Conservation (phyloP, 2,113 vertebrate species). For the Fulica atra region DNA sequence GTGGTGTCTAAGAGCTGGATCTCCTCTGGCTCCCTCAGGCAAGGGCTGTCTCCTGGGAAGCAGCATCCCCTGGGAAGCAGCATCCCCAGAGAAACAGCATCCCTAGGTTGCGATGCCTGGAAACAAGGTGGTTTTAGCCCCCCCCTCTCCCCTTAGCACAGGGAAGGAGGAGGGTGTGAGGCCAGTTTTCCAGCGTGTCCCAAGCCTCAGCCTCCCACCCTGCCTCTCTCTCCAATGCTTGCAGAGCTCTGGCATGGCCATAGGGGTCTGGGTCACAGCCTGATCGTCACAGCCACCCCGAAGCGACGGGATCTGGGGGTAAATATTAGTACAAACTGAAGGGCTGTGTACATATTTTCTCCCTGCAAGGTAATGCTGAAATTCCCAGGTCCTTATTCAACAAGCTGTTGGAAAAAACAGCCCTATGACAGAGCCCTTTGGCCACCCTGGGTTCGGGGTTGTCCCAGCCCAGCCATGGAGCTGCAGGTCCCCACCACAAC, state of each 20-base stretch:
- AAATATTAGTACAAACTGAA: background rate
- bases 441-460: background rate
- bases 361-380: constrained; percentile 25
- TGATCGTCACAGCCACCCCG: background rate
- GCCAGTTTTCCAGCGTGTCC: rapidly evolving
- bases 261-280: rapidly evolving
- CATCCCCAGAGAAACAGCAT: background rate
- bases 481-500: background rate
- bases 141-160: rapidly evolving
- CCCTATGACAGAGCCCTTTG: background rate
- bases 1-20: background rate
- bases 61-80: background rate
- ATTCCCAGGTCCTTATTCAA: background rate
- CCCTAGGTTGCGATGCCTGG: background rate
- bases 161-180: background rate
- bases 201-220: background rate
- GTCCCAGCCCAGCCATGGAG: background rate
- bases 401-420: background rate
- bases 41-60: background rate
- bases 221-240: background rate
- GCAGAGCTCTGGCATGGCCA: background rate
- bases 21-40: rapidly evolving
- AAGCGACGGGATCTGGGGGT: background rate
- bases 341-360: constrained; percentile 12
- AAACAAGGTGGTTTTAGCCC: background rate